phyloP scores from a whole-genome alignment of 2,888 invertebrate genomes.

The Drosophila nigricruria region DNA sequence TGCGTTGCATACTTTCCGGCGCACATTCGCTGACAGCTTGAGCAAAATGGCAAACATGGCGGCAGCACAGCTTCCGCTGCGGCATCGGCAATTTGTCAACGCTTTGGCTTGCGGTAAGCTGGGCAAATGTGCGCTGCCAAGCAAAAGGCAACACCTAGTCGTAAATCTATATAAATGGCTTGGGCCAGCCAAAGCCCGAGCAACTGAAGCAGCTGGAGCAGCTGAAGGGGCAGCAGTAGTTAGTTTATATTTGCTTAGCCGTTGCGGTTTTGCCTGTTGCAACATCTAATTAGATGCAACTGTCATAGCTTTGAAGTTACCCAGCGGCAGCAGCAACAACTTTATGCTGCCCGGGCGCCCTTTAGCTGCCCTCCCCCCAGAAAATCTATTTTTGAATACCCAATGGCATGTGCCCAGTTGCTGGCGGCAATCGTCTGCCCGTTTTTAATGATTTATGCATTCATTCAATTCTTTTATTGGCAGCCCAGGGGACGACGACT shows the following conservation, averaged over 20 bases:
- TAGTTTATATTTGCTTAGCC: slow-evolving; percentile 35
- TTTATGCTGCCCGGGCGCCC: slow-evolving; percentile 25
- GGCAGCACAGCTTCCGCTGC: slow-evolving; percentile 39
- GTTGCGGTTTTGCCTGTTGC: slow-evolving; percentile 27
- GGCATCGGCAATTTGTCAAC: slow-evolving; percentile 72
- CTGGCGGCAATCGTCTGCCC: slow-evolving; percentile 55
- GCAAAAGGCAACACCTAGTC: slow-evolving; percentile 55
- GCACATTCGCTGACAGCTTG: slow-evolving; percentile 72
- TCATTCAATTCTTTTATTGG: slow-evolving; percentile 77
- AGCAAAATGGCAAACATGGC: slow-evolving; percentile 77
- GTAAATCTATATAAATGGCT: slow-evolving; percentile 71
- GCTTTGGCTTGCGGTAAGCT: slow-evolving; percentile 72
- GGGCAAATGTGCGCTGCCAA: slow-evolving; percentile 60
- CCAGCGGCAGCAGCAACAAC: slow-evolving; percentile 39
- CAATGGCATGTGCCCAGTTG: slow-evolving; percentile 56
- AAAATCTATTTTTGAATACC: slow-evolving; percentile 69
- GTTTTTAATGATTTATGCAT: slow-evolving; percentile 71
- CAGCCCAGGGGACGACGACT: slow-evolving; percentile 60
- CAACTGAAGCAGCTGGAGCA: background rate
- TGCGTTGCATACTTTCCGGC: slow-evolving; percentile 67
- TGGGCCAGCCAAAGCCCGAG: background rate
- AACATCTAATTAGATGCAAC: slow-evolving; percentile 39
- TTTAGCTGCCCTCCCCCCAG: background rate
- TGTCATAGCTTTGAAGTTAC: slow-evolving; percentile 46
- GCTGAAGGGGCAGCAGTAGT: slow-evolving; percentile 5